phyloP scores from a whole-genome alignment of 2,888 invertebrate species.

The Hypsopygia costalis region DNA sequence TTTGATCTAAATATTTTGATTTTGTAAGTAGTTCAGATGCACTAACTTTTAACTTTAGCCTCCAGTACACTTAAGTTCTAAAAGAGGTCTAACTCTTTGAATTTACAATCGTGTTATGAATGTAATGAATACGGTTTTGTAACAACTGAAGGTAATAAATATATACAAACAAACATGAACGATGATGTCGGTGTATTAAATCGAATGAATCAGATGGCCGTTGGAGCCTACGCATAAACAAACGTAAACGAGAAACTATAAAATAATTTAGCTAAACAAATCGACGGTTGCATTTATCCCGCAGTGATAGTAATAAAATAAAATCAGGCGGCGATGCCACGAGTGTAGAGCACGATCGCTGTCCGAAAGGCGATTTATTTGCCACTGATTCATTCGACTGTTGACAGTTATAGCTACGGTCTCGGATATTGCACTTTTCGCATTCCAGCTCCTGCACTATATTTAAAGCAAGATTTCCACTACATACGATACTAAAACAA shows the following conservation, averaged over 20 bases:
- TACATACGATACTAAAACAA: too few species aligned
- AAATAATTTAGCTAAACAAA: constrained; percentile 63
- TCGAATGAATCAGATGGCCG: constrained; percentile 7
- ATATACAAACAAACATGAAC: constrained; percentile 13
- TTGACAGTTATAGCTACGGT: constrained; percentile 68
- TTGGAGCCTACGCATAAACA: constrained; percentile 26
- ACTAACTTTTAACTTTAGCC: too few species aligned
- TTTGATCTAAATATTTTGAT: too few species aligned
- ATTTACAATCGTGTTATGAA: too few species aligned
- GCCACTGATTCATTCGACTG: constrained; percentile 69
- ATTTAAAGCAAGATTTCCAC: constrained; percentile 33
- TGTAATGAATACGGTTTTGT: too few species aligned
- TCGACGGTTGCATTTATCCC: constrained; percentile 45
- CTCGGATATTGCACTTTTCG: constrained; percentile 73
- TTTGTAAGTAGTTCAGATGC: too few species aligned
- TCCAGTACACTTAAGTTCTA: too few species aligned
- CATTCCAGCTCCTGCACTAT: constrained; percentile 62
- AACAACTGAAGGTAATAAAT: too few species aligned
- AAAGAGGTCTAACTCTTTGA: too few species aligned
- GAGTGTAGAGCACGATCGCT: constrained; percentile 43
- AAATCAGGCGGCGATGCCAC: constrained; percentile 56
- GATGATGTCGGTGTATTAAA: constrained; percentile 23
- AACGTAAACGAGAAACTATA: constrained; percentile 37
- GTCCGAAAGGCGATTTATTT: constrained; percentile 64
- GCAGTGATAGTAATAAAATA: constrained; percentile 57